Evolutionary conservation across 2,888 invertebrate genomes (phyloP).

Genomic region (Drosophila koepferae): DNA sequence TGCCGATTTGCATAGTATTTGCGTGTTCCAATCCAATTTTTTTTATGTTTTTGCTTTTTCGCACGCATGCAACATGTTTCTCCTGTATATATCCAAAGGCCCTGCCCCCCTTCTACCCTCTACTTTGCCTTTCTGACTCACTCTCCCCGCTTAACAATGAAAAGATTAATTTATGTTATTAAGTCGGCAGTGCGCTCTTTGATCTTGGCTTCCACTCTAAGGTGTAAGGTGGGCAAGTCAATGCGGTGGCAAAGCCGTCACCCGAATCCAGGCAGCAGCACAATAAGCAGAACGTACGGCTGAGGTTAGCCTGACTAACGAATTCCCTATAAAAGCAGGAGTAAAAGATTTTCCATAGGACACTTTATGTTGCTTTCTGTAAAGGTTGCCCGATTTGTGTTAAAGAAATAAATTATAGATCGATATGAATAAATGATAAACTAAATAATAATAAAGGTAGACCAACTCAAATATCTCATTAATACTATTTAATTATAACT

Average conservation of each 20-base stretch:
- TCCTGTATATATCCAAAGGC: constrained; percentile 6
- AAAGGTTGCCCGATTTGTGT: neutral
- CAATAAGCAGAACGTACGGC: constrained; percentile 14
- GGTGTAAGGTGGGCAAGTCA: constrained; percentile 84
- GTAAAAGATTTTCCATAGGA: too few relatives aligned
- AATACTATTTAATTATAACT: neutral
- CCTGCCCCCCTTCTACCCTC: neutral
- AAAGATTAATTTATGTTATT: constrained; percentile 84
- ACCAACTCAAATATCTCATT: neutral
- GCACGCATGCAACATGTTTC: constrained; percentile 61
- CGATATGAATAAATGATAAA: neutral
- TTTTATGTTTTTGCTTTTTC: constrained; percentile 33
- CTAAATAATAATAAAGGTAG: too few relatives aligned
- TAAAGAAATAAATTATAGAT: neutral
- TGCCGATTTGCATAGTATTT: constrained; percentile 67
- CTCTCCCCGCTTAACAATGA: constrained; percentile 71
- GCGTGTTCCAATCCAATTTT: constrained; percentile 42
- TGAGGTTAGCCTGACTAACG: neutral
- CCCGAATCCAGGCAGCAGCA: constrained; percentile 53
- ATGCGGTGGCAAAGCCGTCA: constrained; percentile 82
- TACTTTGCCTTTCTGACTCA: constrained; percentile 3
- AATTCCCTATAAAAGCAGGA: neutral
- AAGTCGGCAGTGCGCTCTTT: constrained; percentile 81
- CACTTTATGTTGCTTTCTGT: neutral
- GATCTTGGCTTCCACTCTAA: constrained; percentile 75